Evolutionary conservation across 1,140 invertebrate species (phyloP).

Genomic region (Gonatopus flavifemur): DNA sequence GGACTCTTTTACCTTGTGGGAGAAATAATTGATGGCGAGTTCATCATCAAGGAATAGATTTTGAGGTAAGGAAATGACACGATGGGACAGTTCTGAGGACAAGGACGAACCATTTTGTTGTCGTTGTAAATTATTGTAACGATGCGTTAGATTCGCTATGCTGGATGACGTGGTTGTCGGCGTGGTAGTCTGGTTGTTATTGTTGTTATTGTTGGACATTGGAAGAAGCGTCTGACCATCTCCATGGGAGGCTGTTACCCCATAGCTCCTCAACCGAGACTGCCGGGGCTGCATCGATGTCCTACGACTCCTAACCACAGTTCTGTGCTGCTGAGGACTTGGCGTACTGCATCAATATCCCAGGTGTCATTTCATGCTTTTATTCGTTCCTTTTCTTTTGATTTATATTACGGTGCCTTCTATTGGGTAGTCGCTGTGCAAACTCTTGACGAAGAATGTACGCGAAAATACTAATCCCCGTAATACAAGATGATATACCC

Average conservation of each 20-base stretch:
- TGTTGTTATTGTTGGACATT: slow-evolving; percentile 33
- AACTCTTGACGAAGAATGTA: no score
- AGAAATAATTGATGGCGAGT: no score
- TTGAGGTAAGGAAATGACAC: slow-evolving; percentile 45
- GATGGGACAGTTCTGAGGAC: slow-evolving; percentile 40
- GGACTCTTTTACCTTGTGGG: no score
- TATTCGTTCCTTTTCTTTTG: no score
- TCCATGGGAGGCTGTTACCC: slow-evolving; percentile 47
- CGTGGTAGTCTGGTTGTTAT: slow-evolving; percentile 24
- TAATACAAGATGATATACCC: no score
- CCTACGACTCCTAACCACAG: slow-evolving; percentile 37
- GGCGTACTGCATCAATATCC: slow-evolving; percentile 32
- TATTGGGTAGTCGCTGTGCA: no score
- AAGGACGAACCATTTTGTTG: slow-evolving; percentile 42
- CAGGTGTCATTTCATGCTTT: no score
- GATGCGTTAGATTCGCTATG: slow-evolving; percentile 8
- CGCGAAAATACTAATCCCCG: no score
- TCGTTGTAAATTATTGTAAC: slow-evolving; percentile 31
- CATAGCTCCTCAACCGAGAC: slow-evolving; percentile 50
- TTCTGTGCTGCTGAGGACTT: slow-evolving; percentile 25
- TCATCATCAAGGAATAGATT: no score
- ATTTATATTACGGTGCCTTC: no score
- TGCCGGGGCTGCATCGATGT: slow-evolving; percentile 48
- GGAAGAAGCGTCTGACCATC: slow-evolving; percentile 53
- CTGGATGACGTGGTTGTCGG: background rate